These are phyloP conservation scores for Crotalus horridus DNA, from an alignment of 2,113 vertebrate species.

Conservation along the genomic window DNA sequence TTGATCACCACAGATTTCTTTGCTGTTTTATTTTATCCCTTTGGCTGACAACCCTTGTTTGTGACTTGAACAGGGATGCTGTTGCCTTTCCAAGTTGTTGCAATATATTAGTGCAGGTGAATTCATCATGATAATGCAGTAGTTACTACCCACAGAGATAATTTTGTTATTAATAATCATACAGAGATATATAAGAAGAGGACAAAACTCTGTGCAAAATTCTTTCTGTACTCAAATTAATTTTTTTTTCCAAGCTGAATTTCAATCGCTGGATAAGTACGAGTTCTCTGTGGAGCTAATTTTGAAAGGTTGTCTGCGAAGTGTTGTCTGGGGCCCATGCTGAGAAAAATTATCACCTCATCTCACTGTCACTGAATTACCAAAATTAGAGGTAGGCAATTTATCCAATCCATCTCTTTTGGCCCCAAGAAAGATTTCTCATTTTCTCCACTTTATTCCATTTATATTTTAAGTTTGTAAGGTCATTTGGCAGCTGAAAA, in stretches of 20 bases:
- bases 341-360: conserved; percentile 32
- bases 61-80: background rate
- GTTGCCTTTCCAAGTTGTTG: conserved; percentile 12
- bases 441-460: conserved; percentile 36
- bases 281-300: conserved; percentile 40
- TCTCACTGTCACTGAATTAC: background rate
- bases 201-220: background rate
- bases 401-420: background rate
- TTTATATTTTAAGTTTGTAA: conserved; percentile 42
- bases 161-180: background rate
- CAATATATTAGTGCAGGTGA: background rate
- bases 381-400: conserved; percentile 37
- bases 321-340: conserved; percentile 30
- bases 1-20: background rate
- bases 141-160: background rate
- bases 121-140: background rate
- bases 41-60: background rate
- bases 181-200: background rate
- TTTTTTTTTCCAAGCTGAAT: conserved; percentile 24
- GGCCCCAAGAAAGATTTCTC: conserved; percentile 38
- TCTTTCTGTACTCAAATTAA: background rate
- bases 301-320: conserved; percentile 45
- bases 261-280: conserved; percentile 38
- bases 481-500: conserved; percentile 33
- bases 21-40: background rate